Evolutionary conservation across 2,888 invertebrate species (phyloP), one percentile per base, ranked within the genome.

Genomic region (Dendrolimus pini): DNA sequence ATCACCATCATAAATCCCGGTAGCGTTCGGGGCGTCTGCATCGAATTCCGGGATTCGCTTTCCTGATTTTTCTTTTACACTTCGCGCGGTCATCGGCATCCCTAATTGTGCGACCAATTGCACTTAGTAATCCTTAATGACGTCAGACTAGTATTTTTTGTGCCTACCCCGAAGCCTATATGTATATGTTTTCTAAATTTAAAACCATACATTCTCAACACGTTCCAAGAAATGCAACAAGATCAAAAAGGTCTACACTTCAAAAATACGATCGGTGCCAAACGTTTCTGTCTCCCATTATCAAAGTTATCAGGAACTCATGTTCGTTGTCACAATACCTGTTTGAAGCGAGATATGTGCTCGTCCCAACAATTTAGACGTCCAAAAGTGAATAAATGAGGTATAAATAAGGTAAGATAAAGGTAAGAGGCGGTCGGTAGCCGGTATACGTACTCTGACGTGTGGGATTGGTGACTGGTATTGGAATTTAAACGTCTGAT

Each of bases 301-400:
- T 71, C 47, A 10, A 9, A 47, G 9, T 82, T 83, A 83, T 83
- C 83, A 64, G 63, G 67, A 65, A 65, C 59, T 67, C 75, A 74
- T 75, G 81, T 78, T 69, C 61, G 65, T 71, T 69, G 77, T 76
- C 81, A 75, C 68, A 70, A 69, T 68, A 67, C 66, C 72, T 67
- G 72, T 75, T 70, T 61, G 63, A 55, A 55, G 62, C 47, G 65
- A 72, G 79, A 83, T 82, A 82, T 80, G 81, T 70, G 71, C 65
- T 67, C 72, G 64, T 60, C 54, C 65, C 56, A 62, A 62, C 74
- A 72, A 85, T 84, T 83, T 82, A 85, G 84, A 82, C 77, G 72
- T 83, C 69, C 58, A 62, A 57, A 63, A 60, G 52, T 41, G 62
- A 61, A 61, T 66, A 70, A 73, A 74, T 69, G 65, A 59, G 55